Evolutionary conservation across 2,888 invertebrate species (phyloP), one percentile per base, ranked within the genome.

Genomic region (Deilephila elpenor): DNA sequence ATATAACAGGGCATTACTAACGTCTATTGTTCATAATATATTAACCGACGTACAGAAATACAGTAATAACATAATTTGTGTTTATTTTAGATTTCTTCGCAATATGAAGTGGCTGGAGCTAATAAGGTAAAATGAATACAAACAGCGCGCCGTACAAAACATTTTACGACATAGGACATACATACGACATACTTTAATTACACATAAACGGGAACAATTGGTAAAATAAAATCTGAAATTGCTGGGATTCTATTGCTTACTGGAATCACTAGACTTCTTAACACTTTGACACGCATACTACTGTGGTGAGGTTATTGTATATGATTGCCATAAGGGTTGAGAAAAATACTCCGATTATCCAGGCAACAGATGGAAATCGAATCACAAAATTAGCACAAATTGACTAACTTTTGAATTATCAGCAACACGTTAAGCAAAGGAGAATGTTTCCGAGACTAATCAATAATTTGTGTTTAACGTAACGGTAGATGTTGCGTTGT

Each of bases 401-500:
- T 67, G 67, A 44, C 44, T 64, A 64, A 44, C 44, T 37, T 64
- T 11, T 67, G 25, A 51, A 67, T 20, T 67, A 67, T 51, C 60
- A 74, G 74, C 61, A 73, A 67, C 67, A 73, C 75, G 71, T 73
- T 71, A 71, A 75, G 71, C 72, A 71, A 72, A 74, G 75, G 64
- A 75, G 74, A 76, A 75, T 76, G 76, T 73, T 71, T 77, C 77
- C 77, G 77, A 75, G 74, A 74, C 73, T 74, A 75, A 77, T 77
- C 76, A 76, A 71, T 74, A 75, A 77, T 76, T 77, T 71, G 72
- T 72, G 72, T 75, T 61, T 67, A 60, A 29, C 62, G 62, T 44
- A 71, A 62, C 72, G 56, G 71, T 59, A 73, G 73, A 59, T 64
- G 53, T 75, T 75, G 71, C 72, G 60, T 67, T 75, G 70, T 53